Evolutionary conservation across 2,113 vertebrate genomes (phyloP), one percentile per base, ranked within the genome.

Genomic region (Istiophorus platypterus): DNA sequence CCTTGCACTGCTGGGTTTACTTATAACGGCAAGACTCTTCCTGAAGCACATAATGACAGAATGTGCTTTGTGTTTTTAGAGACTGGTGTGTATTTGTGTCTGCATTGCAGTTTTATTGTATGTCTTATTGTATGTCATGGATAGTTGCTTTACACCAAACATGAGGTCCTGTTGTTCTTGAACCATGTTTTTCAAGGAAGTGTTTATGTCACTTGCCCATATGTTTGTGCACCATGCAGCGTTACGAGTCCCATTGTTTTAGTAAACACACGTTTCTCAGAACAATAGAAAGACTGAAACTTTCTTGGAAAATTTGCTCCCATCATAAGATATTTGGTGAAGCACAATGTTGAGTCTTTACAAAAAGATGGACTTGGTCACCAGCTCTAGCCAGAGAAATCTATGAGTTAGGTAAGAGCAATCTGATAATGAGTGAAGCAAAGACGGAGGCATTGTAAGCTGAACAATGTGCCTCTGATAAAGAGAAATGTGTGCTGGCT

Each of bases 381-480:
- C 6, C 12, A n/a, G 74, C 20, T 54, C 6, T 13, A 11, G 57
- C 12, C 2, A 45, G 51, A 76, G 54, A 71, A 65, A 69, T 61
- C 11, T 24, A 18, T 27, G 72, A 52, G 73, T 65, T 47, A 42
- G 17, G 57, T 65, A 26, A 27, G 42, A 69, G 62, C 14, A 24
- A 49, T 67, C 62, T 82, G 75, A 82, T 81, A 77, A 79, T 64
- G 37, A 45, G n/a, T n/a, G n/a, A 68, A 34, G 66, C 72, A 49
- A 79, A 82, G 52, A 66, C 51, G 12, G 62, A 31, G 26, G 65
- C 49, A 72, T 72, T 82, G 74, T 81, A 58, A 62, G 7, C 1
- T 0, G 52, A 82, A 82, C 76, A 85, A 80, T 80, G 72, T 8
- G 39, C 64, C 72, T 29, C 57, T 80, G 83, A 89, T 75, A 76